These are phyloP conservation scores for Pseudococcus jackbeardsleyi DNA, from an alignment of 2,888 invertebrate genomes.

Conservation along the genomic window DNA sequence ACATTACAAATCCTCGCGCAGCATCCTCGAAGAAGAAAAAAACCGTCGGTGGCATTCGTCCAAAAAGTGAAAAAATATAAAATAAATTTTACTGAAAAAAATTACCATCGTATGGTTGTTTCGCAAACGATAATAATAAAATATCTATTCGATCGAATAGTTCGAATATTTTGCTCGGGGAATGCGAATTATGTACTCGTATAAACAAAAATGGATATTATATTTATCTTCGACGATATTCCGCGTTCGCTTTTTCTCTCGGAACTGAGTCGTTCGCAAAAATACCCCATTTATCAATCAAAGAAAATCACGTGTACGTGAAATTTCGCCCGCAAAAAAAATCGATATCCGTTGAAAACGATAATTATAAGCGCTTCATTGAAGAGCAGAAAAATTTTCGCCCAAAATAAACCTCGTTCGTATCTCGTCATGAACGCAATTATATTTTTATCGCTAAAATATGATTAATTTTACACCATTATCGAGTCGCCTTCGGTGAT, in stretches of 20 bases:
- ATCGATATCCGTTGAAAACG: too few relatives aligned
- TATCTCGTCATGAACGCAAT: background rate
- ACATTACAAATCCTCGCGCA: background rate
- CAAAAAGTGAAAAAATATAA: slow-evolving; percentile 5
- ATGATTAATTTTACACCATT: background rate
- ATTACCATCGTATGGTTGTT: slow-evolving; percentile 13
- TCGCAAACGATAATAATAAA: slow-evolving; percentile 10
- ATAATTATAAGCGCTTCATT: too few relatives aligned
- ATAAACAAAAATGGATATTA: background rate
- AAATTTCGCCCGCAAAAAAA: too few relatives aligned
- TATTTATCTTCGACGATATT: background rate
- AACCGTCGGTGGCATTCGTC: background rate
- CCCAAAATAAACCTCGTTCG: too few relatives aligned
- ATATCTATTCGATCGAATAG: slow-evolving; percentile 19
- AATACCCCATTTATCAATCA: too few relatives aligned
- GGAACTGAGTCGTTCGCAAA: too few relatives aligned
- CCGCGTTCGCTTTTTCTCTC: too few relatives aligned
- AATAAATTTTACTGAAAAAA: slow-evolving; percentile 6
- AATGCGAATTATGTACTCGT: background rate
- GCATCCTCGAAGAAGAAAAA: background rate
- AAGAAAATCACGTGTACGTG: too few relatives aligned
- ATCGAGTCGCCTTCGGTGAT: background rate
- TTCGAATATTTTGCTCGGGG: background rate
- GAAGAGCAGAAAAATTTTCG: too few relatives aligned
- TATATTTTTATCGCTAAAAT: background rate